A percentile compares a stretch with the other conserved stretches of the same genome.
Conservation (phyloP, 1,140 invertebrate species). For the Bombus terrestris region DNA sequence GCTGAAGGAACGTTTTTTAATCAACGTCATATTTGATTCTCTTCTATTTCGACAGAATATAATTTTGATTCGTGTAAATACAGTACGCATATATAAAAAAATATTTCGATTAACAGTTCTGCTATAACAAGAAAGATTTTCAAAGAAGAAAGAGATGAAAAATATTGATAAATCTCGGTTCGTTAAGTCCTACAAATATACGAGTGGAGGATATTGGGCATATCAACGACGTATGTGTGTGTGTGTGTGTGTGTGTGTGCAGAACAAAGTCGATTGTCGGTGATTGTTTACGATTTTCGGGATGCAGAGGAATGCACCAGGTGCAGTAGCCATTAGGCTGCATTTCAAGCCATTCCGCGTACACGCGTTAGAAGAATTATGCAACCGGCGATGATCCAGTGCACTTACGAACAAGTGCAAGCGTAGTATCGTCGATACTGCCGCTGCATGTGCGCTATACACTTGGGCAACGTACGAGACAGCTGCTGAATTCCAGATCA, state of each 20-base stretch:
- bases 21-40: no score
- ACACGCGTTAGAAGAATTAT: constrained; percentile 51
- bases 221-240: not conserved
- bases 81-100: no score
- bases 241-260: not conserved
- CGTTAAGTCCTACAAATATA: not conserved
- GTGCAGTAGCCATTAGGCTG: constrained; percentile 8
- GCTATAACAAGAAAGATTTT: not conserved
- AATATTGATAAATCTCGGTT: not conserved
- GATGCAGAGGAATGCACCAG: not conserved
- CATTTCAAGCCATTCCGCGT: constrained; percentile 19
- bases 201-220: not conserved
- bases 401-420: constrained; percentile 56
- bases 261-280: not conserved
- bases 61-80: no score
- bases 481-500: constrained; percentile 54
- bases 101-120: not conserved
- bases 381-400: constrained; percentile 50
- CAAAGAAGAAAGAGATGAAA: not conserved
- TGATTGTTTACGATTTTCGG: constrained; percentile 44
- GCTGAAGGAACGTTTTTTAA: no score
- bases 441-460: constrained; percentile 36
- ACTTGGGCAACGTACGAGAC: constrained; percentile 31
- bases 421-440: constrained; percentile 46
- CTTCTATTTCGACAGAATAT: no score